Conservation (phyloP, 2,113 vertebrate genomes). For the Hydrolagus affinis region DNA sequence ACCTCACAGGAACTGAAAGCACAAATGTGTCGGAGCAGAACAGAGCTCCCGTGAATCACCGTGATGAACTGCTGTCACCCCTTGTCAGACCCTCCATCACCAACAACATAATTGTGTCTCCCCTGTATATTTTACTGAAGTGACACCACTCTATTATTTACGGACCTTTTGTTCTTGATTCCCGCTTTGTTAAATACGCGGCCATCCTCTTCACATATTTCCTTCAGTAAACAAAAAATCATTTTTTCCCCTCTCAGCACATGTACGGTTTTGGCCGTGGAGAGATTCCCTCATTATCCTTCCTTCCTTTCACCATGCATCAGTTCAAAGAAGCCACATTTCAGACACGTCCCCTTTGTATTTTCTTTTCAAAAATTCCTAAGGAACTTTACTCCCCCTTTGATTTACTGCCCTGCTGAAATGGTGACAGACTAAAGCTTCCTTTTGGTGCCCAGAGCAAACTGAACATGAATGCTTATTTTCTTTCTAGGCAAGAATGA, state of each 20-base stretch:
- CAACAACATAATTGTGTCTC: no score
- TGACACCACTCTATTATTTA: no score
- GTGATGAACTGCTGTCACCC: no score
- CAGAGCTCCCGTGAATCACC: no score
- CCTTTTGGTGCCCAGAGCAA: slow-evolving; percentile 9
- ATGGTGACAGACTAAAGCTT: not conserved
- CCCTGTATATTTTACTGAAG: no score
- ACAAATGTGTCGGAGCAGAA: no score
- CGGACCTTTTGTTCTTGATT: no score
- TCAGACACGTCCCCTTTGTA: slow-evolving; percentile 6
- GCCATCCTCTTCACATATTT: slow-evolving; percentile 1
- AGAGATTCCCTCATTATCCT: not conserved
- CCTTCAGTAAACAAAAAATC: not conserved
- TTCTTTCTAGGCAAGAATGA: not conserved
- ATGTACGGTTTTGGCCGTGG: not conserved
- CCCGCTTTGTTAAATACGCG: not conserved
- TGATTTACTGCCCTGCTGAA: slow-evolving; percentile 8
- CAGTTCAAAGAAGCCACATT: slow-evolving; percentile 18
- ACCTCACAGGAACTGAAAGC: no score
- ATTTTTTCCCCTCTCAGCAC: not conserved
- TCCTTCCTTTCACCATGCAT: not conserved
- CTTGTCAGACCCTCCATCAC: no score
- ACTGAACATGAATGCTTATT: not conserved
- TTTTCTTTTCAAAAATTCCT: slow-evolving; percentile 10
- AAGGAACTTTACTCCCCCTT: not conserved